Evolutionary conservation across 2,797 vertebrate species (phyloP).

Genomic region (Acrossocheilus wenchowensis): DNA sequence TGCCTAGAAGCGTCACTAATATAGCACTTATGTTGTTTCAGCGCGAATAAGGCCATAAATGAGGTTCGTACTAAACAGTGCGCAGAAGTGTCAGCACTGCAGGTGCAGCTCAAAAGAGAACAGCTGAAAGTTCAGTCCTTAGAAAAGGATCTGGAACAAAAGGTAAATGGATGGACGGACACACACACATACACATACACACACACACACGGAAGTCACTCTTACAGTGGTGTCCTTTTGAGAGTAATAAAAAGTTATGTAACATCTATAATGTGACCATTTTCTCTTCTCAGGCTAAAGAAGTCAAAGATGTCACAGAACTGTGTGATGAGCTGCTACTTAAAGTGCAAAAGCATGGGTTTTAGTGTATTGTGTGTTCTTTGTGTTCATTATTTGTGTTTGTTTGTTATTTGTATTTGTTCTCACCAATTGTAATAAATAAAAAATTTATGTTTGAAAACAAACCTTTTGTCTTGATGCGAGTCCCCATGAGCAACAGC

Average conservation of each 20-base stretch:
- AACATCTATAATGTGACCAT: not conserved
- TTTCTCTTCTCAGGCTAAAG: conserved; percentile 80
- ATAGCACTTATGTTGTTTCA: conserved; percentile 57
- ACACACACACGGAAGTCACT: not conserved
- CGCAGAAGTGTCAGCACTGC: conserved; percentile 79
- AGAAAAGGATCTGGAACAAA: conserved; percentile 90
- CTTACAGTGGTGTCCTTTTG: not conserved
- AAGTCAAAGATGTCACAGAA: conserved; percentile 90
- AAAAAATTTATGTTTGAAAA: not conserved
- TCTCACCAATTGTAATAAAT: conserved; percentile 18
- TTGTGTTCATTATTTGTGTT: conserved; percentile 13
- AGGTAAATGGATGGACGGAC: conserved; percentile 71
- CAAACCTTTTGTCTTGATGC: not conserved
- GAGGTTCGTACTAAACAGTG: conserved; percentile 85
- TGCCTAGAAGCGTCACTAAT: not conserved
- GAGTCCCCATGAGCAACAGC: not conserved
- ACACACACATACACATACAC: too few relatives aligned
- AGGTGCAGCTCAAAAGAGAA: conserved; percentile 86
- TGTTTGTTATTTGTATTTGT: conserved; percentile 32
- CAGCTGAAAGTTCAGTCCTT: conserved; percentile 89
- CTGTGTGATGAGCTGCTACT: conserved; percentile 94
- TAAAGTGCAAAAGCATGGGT: conserved; percentile 80
- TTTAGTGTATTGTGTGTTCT: conserved; percentile 21
- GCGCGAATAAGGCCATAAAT: conserved; percentile 88
- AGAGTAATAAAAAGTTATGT: not conserved